Percentiles rank a stretch among this genome's conserved stretches.
Conservation (phyloP, 37 sponge, comb jelly and placozoan species). For the Spongilla lacustris region DNA sequence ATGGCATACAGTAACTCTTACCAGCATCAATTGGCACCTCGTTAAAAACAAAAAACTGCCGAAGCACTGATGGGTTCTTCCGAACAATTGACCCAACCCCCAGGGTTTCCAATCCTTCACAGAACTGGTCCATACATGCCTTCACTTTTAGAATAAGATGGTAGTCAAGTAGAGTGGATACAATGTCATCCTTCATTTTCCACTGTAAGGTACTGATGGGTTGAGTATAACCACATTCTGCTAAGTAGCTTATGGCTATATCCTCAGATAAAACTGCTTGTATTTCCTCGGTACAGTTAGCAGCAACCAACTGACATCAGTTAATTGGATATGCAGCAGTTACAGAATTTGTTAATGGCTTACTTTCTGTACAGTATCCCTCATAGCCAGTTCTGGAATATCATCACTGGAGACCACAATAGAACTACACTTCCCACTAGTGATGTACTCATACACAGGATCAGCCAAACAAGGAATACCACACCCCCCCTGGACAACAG, state of each 20-base stretch:
- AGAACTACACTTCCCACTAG: not conserved
- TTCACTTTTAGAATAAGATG: slow-evolving; percentile 32
- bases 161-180: slow-evolving; percentile 16
- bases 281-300: slow-evolving; percentile 20
- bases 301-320: slow-evolving; percentile 4
- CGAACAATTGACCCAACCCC: slow-evolving; percentile 3
- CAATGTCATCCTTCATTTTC: not conserved
- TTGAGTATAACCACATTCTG: slow-evolving; percentile 20
- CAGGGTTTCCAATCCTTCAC: slow-evolving; percentile 9
- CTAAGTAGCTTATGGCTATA: not conserved
- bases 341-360: no score
- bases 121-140: slow-evolving; percentile 19
- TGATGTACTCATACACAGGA: slow-evolving; percentile 14
- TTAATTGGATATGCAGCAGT: not conserved
- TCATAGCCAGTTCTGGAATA: not conserved
- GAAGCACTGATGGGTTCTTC: not conserved
- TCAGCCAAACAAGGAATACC: slow-evolving; percentile 10
- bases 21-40: slow-evolving; percentile 4
- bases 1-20: not conserved
- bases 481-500: slow-evolving; percentile 15
- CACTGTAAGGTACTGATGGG: not conserved
- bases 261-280: not conserved
- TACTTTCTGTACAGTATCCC: not conserved
- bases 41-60: slow-evolving; percentile 1
- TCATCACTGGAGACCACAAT: slow-evolving; percentile 1